phyloP scores from a whole-genome alignment of 2,113 vertebrate species.

The Nothoprocta perdicaria region DNA sequence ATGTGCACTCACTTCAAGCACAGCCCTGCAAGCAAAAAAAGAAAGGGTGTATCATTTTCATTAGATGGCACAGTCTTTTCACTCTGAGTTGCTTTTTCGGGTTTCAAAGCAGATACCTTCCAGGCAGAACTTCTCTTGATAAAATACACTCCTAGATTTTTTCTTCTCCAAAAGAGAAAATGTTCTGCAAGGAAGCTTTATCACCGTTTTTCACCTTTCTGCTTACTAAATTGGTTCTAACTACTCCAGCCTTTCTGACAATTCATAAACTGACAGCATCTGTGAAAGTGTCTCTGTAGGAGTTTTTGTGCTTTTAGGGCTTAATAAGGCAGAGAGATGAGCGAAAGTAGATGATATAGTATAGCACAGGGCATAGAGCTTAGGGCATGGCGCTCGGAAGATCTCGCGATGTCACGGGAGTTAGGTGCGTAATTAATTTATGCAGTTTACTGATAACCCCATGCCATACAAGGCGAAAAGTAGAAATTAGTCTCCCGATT shows the following conservation, averaged over 20 bases:
- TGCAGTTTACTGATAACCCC: too few species aligned
- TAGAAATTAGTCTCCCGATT: too few species aligned
- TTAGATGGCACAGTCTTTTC: not conserved
- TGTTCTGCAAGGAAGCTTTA: not conserved
- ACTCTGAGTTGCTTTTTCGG: not conserved
- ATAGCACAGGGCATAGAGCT: too few species aligned
- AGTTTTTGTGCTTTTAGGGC: too few species aligned
- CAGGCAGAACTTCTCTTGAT: not conserved
- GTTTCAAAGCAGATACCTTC: not conserved
- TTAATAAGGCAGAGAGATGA: too few species aligned
- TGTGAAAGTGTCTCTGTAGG: not conserved
- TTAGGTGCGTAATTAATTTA: too few species aligned
- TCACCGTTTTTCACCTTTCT: not conserved
- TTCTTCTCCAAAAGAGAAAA: not conserved
- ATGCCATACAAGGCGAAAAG: too few species aligned
- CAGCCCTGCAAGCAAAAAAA: not conserved
- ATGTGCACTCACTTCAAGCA: not conserved
- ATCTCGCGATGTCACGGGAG: too few species aligned
- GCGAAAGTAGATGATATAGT: too few species aligned
- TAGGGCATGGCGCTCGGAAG: too few species aligned
- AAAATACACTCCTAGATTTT: not conserved
- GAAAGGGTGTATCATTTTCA: not conserved
- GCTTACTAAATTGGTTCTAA: not conserved
- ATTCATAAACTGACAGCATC: not conserved
- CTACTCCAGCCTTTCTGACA: not conserved